A percentile compares a stretch with the other conserved stretches of the same genome.
phyloP scores from a whole-genome alignment of 2,797 vertebrate genomes.

The Channallabes apus region DNA sequence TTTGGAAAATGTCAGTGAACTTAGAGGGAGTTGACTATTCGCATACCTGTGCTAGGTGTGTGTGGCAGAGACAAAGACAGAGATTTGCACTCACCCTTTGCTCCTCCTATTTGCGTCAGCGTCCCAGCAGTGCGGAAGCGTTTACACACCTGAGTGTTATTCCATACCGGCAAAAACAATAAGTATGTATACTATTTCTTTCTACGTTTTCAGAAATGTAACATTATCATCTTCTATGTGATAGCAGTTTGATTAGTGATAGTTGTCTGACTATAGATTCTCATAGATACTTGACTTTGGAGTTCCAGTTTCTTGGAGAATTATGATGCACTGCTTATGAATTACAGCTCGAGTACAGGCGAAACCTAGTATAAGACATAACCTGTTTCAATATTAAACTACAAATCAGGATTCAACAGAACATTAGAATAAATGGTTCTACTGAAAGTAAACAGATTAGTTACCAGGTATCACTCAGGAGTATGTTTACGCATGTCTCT shows the following conservation, averaged over 20 bases:
- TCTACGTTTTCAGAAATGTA: not conserved
- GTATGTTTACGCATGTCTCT: not conserved
- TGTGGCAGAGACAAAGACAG: not conserved
- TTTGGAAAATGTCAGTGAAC: not conserved
- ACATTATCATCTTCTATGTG: not conserved
- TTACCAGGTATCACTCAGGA: not conserved
- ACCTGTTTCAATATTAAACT: not conserved
- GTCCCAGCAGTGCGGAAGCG: not conserved
- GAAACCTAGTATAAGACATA: not conserved
- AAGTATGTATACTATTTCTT: conserved; percentile 17
- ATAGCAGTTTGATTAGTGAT: not conserved
- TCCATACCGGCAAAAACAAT: conserved; percentile 18
- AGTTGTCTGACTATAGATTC: not conserved
- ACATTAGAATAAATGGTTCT: not conserved
- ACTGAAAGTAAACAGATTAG: not conserved
- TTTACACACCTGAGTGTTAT: not conserved
- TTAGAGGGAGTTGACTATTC: not conserved
- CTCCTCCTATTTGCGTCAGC: conserved; percentile 21
- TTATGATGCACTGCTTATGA: not conserved
- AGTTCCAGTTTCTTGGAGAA: not conserved
- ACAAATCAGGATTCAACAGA: not conserved
- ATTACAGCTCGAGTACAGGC: not conserved
- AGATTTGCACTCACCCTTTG: not conserved
- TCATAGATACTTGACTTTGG: not conserved
- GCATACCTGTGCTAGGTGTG: conserved; percentile 31